Evolutionary conservation across 2,888 invertebrate species (phyloP).

Genomic region (Torymus tubicola): DNA sequence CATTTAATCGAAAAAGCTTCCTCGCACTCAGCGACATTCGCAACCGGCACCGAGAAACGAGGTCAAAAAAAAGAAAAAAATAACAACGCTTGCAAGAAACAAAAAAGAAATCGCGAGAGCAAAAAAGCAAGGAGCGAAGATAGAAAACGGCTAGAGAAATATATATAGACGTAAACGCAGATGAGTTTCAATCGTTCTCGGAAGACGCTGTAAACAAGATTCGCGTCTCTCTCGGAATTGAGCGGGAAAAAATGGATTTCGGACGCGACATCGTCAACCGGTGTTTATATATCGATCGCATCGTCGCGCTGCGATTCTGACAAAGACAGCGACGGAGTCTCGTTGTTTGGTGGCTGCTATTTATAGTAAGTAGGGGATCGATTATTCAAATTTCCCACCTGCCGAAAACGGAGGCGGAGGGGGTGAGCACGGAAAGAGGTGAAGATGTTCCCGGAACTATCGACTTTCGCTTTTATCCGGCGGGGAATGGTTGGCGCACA

Average conservation of each 20-base stretch:
- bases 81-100: constrained; percentile 26
- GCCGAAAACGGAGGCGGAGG: neutral
- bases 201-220: constrained; percentile 53
- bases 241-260: constrained; percentile 9
- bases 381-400: neutral
- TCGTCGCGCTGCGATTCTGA: no score
- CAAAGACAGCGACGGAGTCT: neutral
- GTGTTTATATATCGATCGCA: neutral
- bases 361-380: neutral
- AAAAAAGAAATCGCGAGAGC: constrained; percentile 16
- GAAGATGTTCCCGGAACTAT: neutral
- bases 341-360: neutral
- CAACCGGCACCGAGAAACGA: neutral
- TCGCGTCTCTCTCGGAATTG: neutral
- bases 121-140: neutral
- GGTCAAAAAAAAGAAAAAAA: constrained; percentile 12
- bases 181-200: constrained; percentile 42
- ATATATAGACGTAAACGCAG: no score
- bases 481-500: neutral
- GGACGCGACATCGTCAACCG: neutral
- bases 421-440: neutral
- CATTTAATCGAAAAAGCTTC: constrained; percentile 29
- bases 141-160: neutral
- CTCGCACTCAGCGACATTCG: constrained; percentile 5
- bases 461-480: neutral